Evolutionary conservation across 1,140 invertebrate genomes (phyloP).

Genomic region (Kradibia gibbosae): DNA sequence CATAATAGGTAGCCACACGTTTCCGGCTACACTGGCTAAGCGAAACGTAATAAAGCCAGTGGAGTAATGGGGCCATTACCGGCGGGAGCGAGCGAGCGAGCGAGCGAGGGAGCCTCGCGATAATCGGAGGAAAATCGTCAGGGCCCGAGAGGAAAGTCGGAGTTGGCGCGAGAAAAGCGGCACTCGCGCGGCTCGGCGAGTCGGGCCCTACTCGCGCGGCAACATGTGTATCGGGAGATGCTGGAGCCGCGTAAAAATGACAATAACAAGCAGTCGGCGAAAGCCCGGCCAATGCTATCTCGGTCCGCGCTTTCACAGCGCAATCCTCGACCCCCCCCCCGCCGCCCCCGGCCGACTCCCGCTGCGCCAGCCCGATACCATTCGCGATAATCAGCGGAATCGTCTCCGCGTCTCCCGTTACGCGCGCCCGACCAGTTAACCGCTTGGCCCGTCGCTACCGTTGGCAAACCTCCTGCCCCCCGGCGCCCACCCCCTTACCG

Average conservation of each 20-base stretch:
- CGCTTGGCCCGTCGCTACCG: neutral
- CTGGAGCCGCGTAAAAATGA: slow-evolving; percentile 5
- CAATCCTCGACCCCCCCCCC: neutral
- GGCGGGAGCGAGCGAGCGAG: neutral
- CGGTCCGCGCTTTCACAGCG: neutral
- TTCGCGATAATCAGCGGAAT: neutral
- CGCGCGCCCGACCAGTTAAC: neutral
- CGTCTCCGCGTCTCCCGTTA: neutral
- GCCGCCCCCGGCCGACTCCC: too few species aligned
- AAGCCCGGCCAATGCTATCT: neutral
- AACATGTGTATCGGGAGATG: neutral
- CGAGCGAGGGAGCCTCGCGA: slow-evolving; percentile 6
- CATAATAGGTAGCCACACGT: neutral
- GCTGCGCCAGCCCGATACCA: neutral
- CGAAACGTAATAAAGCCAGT: neutral
- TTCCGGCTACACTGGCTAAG: neutral
- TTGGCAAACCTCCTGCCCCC: neutral
- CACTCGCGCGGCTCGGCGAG: neutral
- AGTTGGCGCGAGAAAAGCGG: too few species aligned
- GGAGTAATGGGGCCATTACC: slow-evolving; percentile 5
- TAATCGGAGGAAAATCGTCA: neutral
- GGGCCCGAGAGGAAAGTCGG: too few species aligned
- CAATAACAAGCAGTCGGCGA: slow-evolving; percentile 8
- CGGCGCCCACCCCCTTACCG: too few species aligned
- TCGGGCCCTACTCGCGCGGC: neutral